A percentile compares a stretch with the other conserved stretches of the same genome.
These are phyloP conservation scores for Drosophila auraria DNA, from an alignment of 1,140 invertebrate species.

Conservation along the genomic window DNA sequence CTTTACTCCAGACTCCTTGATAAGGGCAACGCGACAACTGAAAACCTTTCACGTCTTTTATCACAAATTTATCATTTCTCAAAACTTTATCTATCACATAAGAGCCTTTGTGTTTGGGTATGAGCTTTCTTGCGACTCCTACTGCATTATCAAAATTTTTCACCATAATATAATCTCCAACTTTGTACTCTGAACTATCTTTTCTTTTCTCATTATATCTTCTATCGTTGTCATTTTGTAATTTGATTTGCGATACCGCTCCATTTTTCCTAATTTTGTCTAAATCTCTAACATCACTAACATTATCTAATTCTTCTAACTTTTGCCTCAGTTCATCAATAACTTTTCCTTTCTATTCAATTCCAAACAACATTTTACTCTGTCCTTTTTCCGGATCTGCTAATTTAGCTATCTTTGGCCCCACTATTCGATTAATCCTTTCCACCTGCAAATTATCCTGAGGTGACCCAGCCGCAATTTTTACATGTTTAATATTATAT, in stretches of 20 bases:
- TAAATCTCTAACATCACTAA: slow-evolving; percentile 6
- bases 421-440: background rate
- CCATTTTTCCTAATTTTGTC: slow-evolving; percentile 3
- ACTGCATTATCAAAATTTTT: too few relatives aligned
- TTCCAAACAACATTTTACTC: background rate
- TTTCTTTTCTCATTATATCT: background rate
- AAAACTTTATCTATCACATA: too few relatives aligned
- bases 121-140: too few relatives aligned
- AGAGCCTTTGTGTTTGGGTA: too few relatives aligned
- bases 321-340: slow-evolving; percentile 1
- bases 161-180: too few relatives aligned
- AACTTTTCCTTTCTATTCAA: background rate
- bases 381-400: background rate
- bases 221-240: slow-evolving; percentile 1
- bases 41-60: background rate
- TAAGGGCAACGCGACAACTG: too few relatives aligned
- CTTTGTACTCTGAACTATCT: too few relatives aligned
- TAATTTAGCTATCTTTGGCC: background rate
- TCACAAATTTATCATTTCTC: too few relatives aligned
- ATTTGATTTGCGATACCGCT: background rate
- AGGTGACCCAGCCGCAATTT: background rate
- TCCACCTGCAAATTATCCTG: background rate
- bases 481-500: slow-evolving; percentile 1
- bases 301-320: slow-evolving; percentile 2
- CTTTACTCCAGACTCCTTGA: too few relatives aligned